Base-by-base conservation (phyloP, 2,113 vertebrate genomes). In the Lichenostomus cassidix region DNA sequence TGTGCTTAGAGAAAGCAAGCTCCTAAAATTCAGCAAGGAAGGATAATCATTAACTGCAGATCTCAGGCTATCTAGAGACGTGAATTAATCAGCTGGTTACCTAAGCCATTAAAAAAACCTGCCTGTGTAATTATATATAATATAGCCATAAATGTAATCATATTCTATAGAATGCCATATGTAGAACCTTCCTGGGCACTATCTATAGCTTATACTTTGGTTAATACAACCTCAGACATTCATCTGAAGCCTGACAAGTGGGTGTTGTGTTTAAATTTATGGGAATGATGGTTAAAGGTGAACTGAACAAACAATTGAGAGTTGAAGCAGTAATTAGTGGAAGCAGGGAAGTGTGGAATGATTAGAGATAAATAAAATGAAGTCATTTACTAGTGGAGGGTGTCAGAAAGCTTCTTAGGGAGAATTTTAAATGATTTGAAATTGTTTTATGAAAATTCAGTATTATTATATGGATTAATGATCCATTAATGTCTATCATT, bases 341-440 rank as follows among this genome's bases (percentile, higher is more conserved):
- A 94, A 95, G 46, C 86, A 92, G 83, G n/a, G 14, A 93, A 52
- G 53, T 89, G 91, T 94, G 70, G 69, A 95, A 92, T 0, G 24
- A 90, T 94, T 94, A 96, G 27, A 41, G 67, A 96, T 94, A 96
- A 97, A 94, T 68, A 91, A 96, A 97, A 93, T 46, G 59, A 95
- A 92, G 31, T 67, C 13, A 91, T 74, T 93, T 86, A 94, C 69
- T 70, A 55, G 33, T 74, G 76, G 52, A 91, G 68, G 69, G 42
- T 95, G 20, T 83, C 77, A 92, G 46, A 77, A 82, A 81, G 64
- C 49, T 92, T 96, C 52, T 80, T 64, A 37, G 86, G 82, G 37
- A 47, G n/a, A 96, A 92, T 94, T 97, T 93, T 79, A 74, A 90
- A 63, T 91, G 11, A 89, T 69, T 29, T 90, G 53, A 33, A 85